Conservation (phyloP, 2,113 vertebrate genomes). For the Prunella fulvescens region DNA sequence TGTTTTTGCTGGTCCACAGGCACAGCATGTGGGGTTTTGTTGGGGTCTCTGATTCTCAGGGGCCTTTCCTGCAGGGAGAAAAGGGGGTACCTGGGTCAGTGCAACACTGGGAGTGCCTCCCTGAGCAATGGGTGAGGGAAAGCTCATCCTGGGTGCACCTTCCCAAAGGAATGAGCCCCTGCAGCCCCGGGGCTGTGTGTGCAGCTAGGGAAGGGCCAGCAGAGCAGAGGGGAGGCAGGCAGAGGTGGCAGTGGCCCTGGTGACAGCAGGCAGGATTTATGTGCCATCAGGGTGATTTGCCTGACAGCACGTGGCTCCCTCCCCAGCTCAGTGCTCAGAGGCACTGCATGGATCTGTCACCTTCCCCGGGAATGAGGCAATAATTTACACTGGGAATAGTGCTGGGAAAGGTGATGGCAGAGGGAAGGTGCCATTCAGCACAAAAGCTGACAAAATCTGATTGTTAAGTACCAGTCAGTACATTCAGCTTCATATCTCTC, state of each 20-base stretch:
- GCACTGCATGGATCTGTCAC: neutral
- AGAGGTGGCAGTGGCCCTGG: neutral
- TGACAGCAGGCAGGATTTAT: neutral
- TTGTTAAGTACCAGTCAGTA: constrained; percentile 18
- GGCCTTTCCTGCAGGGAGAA: neutral
- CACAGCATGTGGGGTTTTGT: accelerated
- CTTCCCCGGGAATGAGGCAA: neutral
- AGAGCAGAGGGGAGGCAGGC: neutral
- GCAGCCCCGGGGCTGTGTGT: neutral
- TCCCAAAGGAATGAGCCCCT: neutral
- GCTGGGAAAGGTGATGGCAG: neutral
- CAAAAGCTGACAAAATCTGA: constrained; percentile 47
- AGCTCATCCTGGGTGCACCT: too few relatives aligned
- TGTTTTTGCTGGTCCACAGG: neutral
- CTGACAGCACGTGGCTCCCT: neutral
- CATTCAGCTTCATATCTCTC: constrained; percentile 2
- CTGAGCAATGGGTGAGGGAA: neutral
- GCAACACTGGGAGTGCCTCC: accelerated
- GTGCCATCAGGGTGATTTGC: neutral
- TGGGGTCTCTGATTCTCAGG: neutral
- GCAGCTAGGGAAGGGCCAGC: accelerated
- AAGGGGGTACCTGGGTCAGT: accelerated
- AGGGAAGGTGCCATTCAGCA: constrained; percentile 1
- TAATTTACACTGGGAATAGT: neutral
- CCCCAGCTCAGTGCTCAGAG: neutral